Percentiles rank a stretch among this genome's conserved stretches.
Conservation (phyloP, 1,140 invertebrate species). For the Hirudo medicinalis region DNA sequence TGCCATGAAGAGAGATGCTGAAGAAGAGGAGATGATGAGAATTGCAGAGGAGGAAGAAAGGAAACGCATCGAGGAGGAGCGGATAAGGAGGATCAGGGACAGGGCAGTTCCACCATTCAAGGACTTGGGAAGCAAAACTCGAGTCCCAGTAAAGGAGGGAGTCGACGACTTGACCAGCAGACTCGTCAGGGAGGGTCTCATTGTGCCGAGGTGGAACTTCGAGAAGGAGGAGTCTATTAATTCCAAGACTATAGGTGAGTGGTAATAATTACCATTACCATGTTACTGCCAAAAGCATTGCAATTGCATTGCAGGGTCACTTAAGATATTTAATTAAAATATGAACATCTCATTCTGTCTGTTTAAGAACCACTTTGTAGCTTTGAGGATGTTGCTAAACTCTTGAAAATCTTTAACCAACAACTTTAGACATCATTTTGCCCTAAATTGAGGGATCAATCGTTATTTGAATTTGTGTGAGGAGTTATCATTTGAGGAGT, state of each 20-base stretch:
- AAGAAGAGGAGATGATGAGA: slow-evolving; percentile 8
- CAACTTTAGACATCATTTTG: too few relatives aligned
- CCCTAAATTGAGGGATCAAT: too few relatives aligned
- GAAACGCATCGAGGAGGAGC: slow-evolving; percentile 9
- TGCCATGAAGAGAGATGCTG: slow-evolving; percentile 14
- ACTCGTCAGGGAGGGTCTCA: slow-evolving; percentile 10
- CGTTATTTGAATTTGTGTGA: too few relatives aligned
- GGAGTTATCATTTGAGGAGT: too few relatives aligned
- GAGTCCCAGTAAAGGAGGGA: neutral
- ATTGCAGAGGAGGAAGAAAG: neutral
- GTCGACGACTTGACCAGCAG: neutral
- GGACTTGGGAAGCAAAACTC: neutral
- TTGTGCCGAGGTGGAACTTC: slow-evolving; percentile 16
- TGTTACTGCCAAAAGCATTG: neutral
- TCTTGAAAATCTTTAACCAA: too few relatives aligned
- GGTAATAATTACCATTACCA: neutral
- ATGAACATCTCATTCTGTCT: neutral
- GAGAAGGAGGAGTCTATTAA: neutral
- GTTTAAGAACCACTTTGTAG: neutral
- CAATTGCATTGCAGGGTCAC: neutral
- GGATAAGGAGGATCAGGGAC: neutral
- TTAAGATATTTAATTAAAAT: neutral
- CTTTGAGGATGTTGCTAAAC: too few relatives aligned
- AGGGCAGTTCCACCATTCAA: slow-evolving; percentile 10
- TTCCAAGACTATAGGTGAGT: neutral